Conservation (phyloP, 64 coral and sea anemone genomes). For the Montipora capricornis region DNA sequence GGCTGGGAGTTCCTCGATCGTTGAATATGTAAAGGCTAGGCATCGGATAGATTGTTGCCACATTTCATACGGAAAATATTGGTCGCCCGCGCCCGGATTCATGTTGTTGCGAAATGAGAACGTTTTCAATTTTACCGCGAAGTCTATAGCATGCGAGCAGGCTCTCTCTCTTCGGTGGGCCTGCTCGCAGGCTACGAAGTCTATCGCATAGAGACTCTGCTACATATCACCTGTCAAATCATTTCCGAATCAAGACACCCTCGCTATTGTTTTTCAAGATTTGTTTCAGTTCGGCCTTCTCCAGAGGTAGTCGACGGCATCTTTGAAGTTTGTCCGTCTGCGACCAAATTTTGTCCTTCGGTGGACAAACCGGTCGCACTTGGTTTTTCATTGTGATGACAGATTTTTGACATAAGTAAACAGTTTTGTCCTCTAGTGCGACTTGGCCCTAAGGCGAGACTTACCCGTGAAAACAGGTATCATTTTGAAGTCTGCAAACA, state of each 20-base stretch:
- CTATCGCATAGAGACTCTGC: slow-evolving; percentile 20
- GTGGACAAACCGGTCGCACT: slow-evolving; percentile 34
- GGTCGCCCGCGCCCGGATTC: no score
- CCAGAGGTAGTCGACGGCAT: slow-evolving; percentile 34
- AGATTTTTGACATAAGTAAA: background rate
- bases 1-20: no score
- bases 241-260: slow-evolving; percentile 15
- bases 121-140: no score
- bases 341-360: slow-evolving; percentile 30
- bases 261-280: slow-evolving; percentile 27
- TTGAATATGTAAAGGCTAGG: no score
- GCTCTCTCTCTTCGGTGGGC: no score
- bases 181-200: background rate
- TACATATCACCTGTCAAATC: slow-evolving; percentile 39
- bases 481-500: no score
- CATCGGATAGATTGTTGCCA: no score
- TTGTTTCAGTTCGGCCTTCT: slow-evolving; percentile 18
- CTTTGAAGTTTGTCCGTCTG: slow-evolving; percentile 23
- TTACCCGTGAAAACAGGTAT: no score
- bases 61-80: no score
- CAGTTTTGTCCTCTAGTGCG: slow-evolving; percentile 6
- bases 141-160: no score
- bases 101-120: no score
- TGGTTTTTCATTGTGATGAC: slow-evolving; percentile 18
- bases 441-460: background rate